These are phyloP conservation scores for Henricia sp. DNA, from an alignment of 53 echinoderm and acorn worm species.

Conservation along the genomic window DNA sequence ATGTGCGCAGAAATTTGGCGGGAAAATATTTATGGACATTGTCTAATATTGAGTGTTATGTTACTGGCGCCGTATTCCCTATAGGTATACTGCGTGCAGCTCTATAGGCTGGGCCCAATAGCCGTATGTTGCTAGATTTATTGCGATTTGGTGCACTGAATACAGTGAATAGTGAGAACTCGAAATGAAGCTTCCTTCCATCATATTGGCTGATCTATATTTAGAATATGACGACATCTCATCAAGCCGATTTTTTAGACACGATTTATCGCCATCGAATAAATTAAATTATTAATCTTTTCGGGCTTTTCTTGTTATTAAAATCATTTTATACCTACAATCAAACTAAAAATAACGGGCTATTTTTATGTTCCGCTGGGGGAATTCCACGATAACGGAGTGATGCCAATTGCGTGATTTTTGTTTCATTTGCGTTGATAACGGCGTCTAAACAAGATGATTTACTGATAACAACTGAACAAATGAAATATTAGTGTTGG, in stretches of 20 bases:
- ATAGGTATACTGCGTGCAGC: slow-evolving; percentile 24
- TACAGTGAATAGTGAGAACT: slow-evolving; percentile 42
- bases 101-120: too few species aligned
- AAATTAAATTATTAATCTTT: not conserved
- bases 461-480: too few species aligned
- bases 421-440: too few species aligned
- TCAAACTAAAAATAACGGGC: too few species aligned
- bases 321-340: too few species aligned
- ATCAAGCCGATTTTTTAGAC: not conserved
- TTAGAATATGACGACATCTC: not conserved
- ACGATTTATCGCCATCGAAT: too few species aligned
- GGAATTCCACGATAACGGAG: too few species aligned
- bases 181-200: slow-evolving; percentile 5
- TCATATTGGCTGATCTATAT: not conserved
- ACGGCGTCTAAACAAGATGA: too few species aligned
- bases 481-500: too few species aligned
- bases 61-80: slow-evolving; percentile 51
- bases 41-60: slow-evolving; percentile 45
- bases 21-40: slow-evolving; percentile 56
- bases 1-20: slow-evolving; percentile 54
- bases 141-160: slow-evolving; percentile 37
- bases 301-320: not conserved
- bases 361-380: too few species aligned
- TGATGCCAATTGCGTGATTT: too few species aligned
- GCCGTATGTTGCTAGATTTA: slow-evolving; percentile 55